Evolutionary conservation across 2,797 vertebrate genomes (phyloP), one percentile per base, ranked within the genome.

Genomic region (Onychomys torridus): DNA sequence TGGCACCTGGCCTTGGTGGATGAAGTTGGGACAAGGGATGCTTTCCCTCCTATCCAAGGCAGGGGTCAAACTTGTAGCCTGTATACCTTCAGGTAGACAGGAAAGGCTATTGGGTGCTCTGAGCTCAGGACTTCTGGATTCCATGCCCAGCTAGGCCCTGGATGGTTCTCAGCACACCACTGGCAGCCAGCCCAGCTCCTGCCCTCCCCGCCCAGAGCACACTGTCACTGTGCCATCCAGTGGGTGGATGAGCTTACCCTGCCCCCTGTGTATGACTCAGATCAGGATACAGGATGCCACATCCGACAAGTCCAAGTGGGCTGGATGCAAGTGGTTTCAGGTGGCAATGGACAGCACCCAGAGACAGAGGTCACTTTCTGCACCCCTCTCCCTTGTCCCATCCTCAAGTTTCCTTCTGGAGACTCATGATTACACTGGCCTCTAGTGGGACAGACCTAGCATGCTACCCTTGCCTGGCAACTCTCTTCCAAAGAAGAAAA

Each of bases 261-360:
- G 81, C 95, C 94, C 92, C 91, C 77, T 93, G 87, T 49, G 55
- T 2, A 12, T 95, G 96, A 97, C 87, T 96, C 94, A 97, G 85
- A 83, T 89, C 94, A 94, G 55, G 61, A 43, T 85, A 34, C 55
- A 25, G 67, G 86, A 75, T 0, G 0, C 86, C 92, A 77, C 82
- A 96, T 67, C 67, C 71, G 69, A 93, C 94, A 81, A 81, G 67
- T 43, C 93, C 25, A 52, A 69, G 67, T 86, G 59, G 75, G 49
- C 84, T 69, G 69, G 46, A 81, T 5, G 6, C 57, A 32, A 90
- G 65, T 9, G 9, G 49, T 43, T 65, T 9, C 63, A 46, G 81
- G n/a, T 37, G 71, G 93, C 59, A 46, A 61, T 49, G 65, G 78
- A 52, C 21, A 61, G 40, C 34, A 71, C 46, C 34, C 25, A 52